A percentile compares a stretch with the other conserved stretches of the same genome.
phyloP scores from a whole-genome alignment of 2,797 vertebrate species.

The Alectoris magna region DNA sequence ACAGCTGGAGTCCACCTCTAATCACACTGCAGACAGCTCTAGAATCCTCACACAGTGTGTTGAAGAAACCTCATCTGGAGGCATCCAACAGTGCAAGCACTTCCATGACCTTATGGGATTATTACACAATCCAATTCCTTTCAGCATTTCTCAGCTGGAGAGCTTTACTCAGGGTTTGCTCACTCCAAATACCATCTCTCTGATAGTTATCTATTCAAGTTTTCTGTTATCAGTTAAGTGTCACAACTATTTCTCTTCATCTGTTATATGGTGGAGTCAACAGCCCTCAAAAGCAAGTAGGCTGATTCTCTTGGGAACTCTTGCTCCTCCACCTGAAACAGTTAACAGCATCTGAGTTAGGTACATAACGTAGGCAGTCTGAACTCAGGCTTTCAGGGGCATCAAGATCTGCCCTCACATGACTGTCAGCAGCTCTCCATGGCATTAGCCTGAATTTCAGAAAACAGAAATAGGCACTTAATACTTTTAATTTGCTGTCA shows the following conservation, averaged over 20 bases:
- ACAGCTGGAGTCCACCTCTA: rapidly evolving
- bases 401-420: not conserved
- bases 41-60: rapidly evolving
- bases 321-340: not conserved
- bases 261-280: not conserved
- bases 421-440: not conserved
- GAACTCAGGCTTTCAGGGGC: not conserved
- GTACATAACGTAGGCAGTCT: not conserved
- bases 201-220: not conserved
- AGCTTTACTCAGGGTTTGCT: not conserved
- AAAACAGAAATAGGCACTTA: conserved; percentile 30
- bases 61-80: not conserved
- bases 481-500: conserved; percentile 36
- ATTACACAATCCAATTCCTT: not conserved
- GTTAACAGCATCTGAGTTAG: not conserved
- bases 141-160: not conserved
- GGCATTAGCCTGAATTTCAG: not conserved
- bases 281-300: not conserved
- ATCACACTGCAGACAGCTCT: not conserved
- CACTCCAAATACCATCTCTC: not conserved
- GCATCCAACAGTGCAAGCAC: rapidly evolving
- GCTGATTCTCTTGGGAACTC: not conserved
- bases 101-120: not conserved
- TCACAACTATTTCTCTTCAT: not conserved
- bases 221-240: not conserved